Evolutionary conservation across 92 coral and sea anemone species (phyloP).

Genomic region (Epizoanthus rinbou): DNA sequence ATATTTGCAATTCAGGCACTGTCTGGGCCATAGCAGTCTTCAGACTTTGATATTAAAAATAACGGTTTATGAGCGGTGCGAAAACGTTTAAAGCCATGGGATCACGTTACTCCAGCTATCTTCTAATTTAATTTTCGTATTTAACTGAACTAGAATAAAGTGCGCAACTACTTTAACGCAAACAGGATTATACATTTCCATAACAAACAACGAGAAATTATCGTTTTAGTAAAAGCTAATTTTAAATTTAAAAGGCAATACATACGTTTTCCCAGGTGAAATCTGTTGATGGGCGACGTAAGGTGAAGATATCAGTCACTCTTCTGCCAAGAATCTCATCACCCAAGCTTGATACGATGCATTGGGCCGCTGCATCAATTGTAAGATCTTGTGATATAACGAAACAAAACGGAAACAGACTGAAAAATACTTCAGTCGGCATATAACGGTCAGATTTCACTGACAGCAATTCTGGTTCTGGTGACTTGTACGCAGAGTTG

Average conservation of each 20-base stretch:
- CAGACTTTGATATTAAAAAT: no score
- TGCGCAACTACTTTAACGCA: neutral
- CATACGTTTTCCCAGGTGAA: slow-evolving; percentile 84
- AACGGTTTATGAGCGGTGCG: no score
- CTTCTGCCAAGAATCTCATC: slow-evolving; percentile 52
- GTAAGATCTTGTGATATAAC: slow-evolving; percentile 67
- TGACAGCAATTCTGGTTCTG: slow-evolving; percentile 47
- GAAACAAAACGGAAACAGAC: slow-evolving; percentile 76
- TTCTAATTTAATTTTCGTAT: no score
- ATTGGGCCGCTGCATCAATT: slow-evolving; percentile 58
- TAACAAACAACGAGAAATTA: no score
- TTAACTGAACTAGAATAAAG: no score
- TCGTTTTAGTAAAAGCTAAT: neutral
- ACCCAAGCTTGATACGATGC: slow-evolving; percentile 61
- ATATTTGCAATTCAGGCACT: no score
- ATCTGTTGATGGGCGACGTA: slow-evolving; percentile 75
- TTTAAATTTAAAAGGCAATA: neutral
- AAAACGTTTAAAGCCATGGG: no score
- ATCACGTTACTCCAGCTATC: no score
- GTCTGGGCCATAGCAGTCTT: no score
- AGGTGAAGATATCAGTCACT: slow-evolving; percentile 51
- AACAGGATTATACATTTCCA: neutral
- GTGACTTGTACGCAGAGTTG: slow-evolving; percentile 63
- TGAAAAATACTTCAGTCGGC: slow-evolving; percentile 59
- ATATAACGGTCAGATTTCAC: slow-evolving; percentile 34